Evolutionary conservation across 1,140 invertebrate genomes (phyloP), one percentile per base, ranked within the genome.

Genomic region (Mizuhopecten yessoensis): DNA sequence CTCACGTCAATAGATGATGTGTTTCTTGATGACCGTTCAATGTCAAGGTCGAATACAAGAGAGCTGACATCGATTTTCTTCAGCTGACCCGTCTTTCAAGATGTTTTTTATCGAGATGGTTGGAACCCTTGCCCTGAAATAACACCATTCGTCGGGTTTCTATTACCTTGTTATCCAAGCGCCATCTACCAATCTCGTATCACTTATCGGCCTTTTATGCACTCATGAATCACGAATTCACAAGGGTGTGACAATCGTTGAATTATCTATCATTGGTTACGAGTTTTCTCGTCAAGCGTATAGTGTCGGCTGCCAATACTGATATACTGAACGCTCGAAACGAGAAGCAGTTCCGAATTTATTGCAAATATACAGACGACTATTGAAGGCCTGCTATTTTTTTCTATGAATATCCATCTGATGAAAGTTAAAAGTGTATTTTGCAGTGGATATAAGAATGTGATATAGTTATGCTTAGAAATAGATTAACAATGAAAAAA

Each of bases 201-300:
- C 45, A 11, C 45, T 57, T 57, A 57, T 57, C 45, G 45, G 45
- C 20, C 45, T 57, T 57, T 57, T 57, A 57, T 57, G 45, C 45
- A 57, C 45, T 57, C 45, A 57, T 57, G 45, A 57, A 57, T 57
- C 45, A 57, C 7, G 45, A 11, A 57, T 57, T 57, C 45, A 57
- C 23, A 57, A 17, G 45, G 45, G 45, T 57, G 45, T 57, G 45
- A 57, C 45, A 57, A 57, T 57, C 45, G 45, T 57, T 57, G 23
- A 57, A 57, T 57, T 57, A 57, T 57, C 45, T 57, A 57, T 57
- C 45, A 57, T 57, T 57, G 45, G 45, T 57, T 57, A 57, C 45
- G 45, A 57, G 45, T 7, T 57, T 57, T 57, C 45, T 9, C 2
- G 45, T 57, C 45, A 2, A 57, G 20, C 17, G 20, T 23, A 57